Evolutionary conservation across 2,797 vertebrate species (phyloP), one percentile per base, ranked within the genome.

Genomic region (Tadarida brasiliensis): DNA sequence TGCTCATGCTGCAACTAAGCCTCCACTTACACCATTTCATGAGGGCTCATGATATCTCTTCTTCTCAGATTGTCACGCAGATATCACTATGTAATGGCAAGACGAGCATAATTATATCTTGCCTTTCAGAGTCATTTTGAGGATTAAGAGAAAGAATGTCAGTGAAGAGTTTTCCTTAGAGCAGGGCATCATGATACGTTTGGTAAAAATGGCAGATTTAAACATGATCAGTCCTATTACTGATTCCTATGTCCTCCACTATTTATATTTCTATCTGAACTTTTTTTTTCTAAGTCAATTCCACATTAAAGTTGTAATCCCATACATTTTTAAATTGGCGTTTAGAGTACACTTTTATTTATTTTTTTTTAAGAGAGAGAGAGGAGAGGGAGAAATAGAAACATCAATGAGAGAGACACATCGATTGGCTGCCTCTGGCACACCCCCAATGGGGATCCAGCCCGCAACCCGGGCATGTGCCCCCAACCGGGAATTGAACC

Each of bases 221-320:
- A 88, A 68, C 57, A 68, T 6, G 3, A 11, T 44, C 28, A 30
- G 19, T 44, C 28, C 11, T 24, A 44, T 54, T 83, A 77, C 35
- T 65, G 56, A 90, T 19, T 70, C 70, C 30, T 82, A 39, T 35
- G 14, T 39, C 39, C 56, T 74, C 57, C 11, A 26, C 19, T 39
- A 67, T 61, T 49, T 71, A 22, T n/a, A 26, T 80, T 90, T 92
- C 15, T 80, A 15, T 78, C 39, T 65, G 70, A 73, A 56, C 28
- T 78, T 93, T n/a, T 84, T 73, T 91, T 74, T 83, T 93, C 33
- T 85, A 88, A 78, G 28, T 22, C 61, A 90, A 44, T 78, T 93
- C 49, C 49, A n/a, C 20, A 47, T 33, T 44, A 67, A 63, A 84
- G 59, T 57, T 65, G 59, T 51, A 89, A 73, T 12, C 20, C 44